Percentiles rank a stretch among this genome's conserved stretches.
These are phyloP conservation scores for Danaus chrysippus DNA, from an alignment of 2,888 invertebrate species.

Conservation along the genomic window DNA sequence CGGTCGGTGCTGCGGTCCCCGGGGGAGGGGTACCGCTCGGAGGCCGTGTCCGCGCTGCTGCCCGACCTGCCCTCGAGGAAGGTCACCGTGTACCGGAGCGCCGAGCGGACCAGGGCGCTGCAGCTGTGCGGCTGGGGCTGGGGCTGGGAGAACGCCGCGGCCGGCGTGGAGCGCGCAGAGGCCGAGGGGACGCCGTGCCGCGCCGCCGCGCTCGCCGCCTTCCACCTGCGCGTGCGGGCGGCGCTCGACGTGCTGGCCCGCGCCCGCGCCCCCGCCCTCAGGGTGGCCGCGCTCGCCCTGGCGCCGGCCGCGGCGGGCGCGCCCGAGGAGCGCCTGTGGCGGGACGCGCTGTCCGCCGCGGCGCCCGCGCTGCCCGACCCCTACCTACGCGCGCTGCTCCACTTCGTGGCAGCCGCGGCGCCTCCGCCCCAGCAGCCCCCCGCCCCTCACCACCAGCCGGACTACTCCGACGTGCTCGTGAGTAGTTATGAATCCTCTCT, in stretches of 20 bases:
- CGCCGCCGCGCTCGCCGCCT: conserved; percentile 94
- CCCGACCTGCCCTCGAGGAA: conserved; percentile 80
- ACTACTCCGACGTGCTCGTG: conserved; percentile 50
- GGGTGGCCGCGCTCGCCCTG: conserved; percentile 82
- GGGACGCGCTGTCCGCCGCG: conserved; percentile 89
- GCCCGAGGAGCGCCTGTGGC: conserved; percentile 88
- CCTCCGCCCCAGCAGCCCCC: conserved; percentile 79
- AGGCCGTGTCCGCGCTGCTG: conserved; percentile 80
- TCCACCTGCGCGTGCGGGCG: conserved; percentile 89
- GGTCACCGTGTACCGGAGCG: conserved; percentile 71
- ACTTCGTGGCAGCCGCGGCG: conserved; percentile 89
- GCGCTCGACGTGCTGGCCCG: conserved; percentile 92
- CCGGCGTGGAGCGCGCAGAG: conserved; percentile 81
- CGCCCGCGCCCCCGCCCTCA: conserved; percentile 69
- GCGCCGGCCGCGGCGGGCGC: conserved; percentile 91
- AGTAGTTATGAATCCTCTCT: too few relatives aligned
- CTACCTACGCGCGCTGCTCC: conserved; percentile 93
- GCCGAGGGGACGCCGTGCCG: conserved; percentile 85
- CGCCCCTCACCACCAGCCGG: conserved; percentile 66
- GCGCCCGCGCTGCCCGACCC: conserved; percentile 90
- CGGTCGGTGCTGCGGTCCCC: conserved; percentile 74
- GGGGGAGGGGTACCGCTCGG: conserved; percentile 78
- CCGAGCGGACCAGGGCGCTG: conserved; percentile 88
- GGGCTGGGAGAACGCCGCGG: conserved; percentile 82
- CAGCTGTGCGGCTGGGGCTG: conserved; percentile 94